Base-by-base conservation (phyloP, 1,140 invertebrate species). In the Sinella curviseta region DNA sequence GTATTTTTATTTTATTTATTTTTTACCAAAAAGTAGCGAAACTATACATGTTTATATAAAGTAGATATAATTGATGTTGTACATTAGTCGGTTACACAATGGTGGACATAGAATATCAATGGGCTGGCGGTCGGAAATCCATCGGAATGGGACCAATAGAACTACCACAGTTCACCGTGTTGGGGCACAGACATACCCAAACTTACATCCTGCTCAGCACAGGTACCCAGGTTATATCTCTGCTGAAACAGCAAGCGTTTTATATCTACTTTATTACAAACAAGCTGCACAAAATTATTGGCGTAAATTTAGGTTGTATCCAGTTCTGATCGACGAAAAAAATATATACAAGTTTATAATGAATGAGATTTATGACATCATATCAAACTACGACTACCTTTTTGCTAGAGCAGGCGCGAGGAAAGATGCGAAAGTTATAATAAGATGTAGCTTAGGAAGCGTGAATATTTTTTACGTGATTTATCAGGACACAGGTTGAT, bases 41-140 rank as follows among this genome's bases (percentile, higher is more conserved):
- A 8, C 8, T 48, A 20, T 12, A 48, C 8, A 48, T 48, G 39
- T 48, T 48, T 48, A 8, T 48, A 48, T 48, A 12, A 48, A 48
- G 39, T 48, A 48, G 39, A 48, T 48, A 20, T 48, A 70, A 70
- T 70, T 70, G 65, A 70, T 70, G 28, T 70, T 70, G 89, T 86
- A 86, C 90, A 84, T 89, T 92, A 94, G 95, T 97, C 92, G 95
- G 95, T 90, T 97, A 97, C 92, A 95, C 94, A 90, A 97, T 95
- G 92, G 93, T 92, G 90, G 96, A 98, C 92, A 97, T 98, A 90
- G 92, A 93, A 88, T 98, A 97, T 91, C 94, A 93, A 90, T 97
- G 96, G 95, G 92, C 93, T 89, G 91, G 92, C 89, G 93, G 94
- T 87, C 90, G 91, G 88, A 91, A 92, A 87, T 95, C 94, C 89